Percentiles rank a stretch among this genome's conserved stretches.
Evolutionary conservation across 2,113 vertebrate species (phyloP).

Genomic region (Turdus rufiventris): DNA sequence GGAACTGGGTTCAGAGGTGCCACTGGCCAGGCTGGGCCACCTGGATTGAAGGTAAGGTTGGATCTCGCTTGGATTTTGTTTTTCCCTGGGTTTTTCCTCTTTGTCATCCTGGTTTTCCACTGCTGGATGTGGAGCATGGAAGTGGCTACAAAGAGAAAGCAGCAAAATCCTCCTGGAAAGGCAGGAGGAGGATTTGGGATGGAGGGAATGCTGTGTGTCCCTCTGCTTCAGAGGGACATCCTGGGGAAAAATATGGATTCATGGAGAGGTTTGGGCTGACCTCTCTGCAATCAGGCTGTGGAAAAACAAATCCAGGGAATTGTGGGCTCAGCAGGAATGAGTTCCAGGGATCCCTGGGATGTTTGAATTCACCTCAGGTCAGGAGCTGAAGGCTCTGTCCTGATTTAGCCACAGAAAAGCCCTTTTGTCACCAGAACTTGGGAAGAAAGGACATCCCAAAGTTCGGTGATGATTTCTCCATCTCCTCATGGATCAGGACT

Average conservation of each 20-base stretch:
- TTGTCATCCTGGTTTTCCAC: neutral
- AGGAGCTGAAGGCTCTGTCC: neutral
- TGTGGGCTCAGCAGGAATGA: neutral
- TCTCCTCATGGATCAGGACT: neutral
- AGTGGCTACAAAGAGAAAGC: neutral
- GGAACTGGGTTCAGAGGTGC: slow-evolving; percentile 85
- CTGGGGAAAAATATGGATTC: neutral
- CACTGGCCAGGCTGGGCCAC: slow-evolving; percentile 81
- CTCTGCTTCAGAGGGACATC: neutral
- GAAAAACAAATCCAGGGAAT: neutral
- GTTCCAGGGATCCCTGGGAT: neutral
- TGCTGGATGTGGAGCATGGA: neutral
- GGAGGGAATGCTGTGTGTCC: neutral
- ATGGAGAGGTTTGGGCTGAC: neutral
- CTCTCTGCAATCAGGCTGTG: neutral
- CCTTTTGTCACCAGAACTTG: neutral
- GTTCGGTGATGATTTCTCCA: fast-evolving
- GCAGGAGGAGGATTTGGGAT: neutral
- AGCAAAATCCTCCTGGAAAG: neutral
- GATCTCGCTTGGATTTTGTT: fast-evolving
- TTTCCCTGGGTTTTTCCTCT: neutral
- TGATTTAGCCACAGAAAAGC: neutral
- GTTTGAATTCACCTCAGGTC: neutral
- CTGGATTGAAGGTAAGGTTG: slow-evolving; percentile 80
- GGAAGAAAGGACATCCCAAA: neutral